Conservation (phyloP, 2,888 invertebrate species). For the Gastracanthus pulcherrimus region DNA sequence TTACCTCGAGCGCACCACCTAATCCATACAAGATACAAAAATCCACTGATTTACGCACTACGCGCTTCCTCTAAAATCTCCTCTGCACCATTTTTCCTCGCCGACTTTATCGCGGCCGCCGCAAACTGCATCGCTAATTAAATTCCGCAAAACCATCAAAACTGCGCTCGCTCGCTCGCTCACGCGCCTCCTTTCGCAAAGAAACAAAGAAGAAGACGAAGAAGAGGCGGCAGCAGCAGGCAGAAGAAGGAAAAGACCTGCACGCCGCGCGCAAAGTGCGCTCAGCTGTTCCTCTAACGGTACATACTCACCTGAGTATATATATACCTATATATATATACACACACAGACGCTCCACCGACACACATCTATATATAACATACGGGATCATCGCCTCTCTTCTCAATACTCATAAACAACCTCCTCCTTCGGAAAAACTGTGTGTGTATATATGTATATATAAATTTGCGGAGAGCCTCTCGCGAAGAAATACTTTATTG, state of each 20-base stretch:
- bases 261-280: too few relatives aligned
- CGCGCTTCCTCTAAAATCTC: constrained; percentile 4
- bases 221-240: too few relatives aligned
- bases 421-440: not conserved
- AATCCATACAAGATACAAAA: too few relatives aligned
- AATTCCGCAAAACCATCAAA: not conserved
- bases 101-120: not conserved
- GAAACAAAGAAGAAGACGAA: not conserved
- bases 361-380: constrained; percentile 1
- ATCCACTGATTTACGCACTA: not conserved
- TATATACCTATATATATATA: too few relatives aligned
- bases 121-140: constrained; percentile 30
- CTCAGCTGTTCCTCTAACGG: constrained; percentile 51
- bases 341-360: not conserved
- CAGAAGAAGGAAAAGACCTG: too few relatives aligned
- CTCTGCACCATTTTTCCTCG: not conserved
- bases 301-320: not conserved
- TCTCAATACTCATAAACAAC: not conserved
- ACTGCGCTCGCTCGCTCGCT: too few relatives aligned
- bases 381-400: not conserved
- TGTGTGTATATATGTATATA: not conserved
- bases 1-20: too few relatives aligned
- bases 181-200: too few relatives aligned
- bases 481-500: too few relatives aligned
- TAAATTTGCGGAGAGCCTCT: not conserved